Base-by-base conservation (phyloP, 2,888 invertebrate genomes). In the Chalcosyrphus nemorum region DNA sequence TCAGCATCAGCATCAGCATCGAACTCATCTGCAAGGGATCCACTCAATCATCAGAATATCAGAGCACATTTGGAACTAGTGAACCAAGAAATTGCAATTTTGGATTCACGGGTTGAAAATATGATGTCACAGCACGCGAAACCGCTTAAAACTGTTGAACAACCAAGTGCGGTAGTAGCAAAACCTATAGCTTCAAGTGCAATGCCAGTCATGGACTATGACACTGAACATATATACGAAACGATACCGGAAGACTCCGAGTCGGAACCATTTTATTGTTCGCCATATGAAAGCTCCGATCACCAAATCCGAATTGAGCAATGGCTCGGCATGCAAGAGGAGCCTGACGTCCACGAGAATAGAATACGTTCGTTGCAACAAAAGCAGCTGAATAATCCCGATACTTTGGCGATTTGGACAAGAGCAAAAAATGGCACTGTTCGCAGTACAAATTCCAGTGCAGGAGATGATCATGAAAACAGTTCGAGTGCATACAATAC, bases 401-500 rank as follows among this genome's bases (percentile, higher is more conserved):
- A 80, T 2, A 84, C 43, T 11, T 19, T 74, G 6, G 13, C 50
- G 4, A 57, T 74, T 56, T 78, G 68, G 78, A 52, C 70, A 29
- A 84, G 80, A 29, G 52, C 63, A 1, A 81, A 78, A 35, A 86
- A 74, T 32, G 87, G 75, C 24, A 89, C 90, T 1, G 56, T 89
- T 9, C 89, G 86, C 5, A 90, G 89, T 75, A 87, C 87, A 17
- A 81, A 72, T 41, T 38, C 80, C 1, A 76, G 74, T 43, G 57
- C 66, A 56, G 92, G 92, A 27, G 93, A 94, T 84, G 94, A 93
- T 78, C 93, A 93, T 81, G 94, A 94, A 81, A 93, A 93, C 85
- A 94, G 94, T 54, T 95, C 95, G 35, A 94, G 94, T 90, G 95
- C 95, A 57, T 81, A 81, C 89, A 95, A 95, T 88, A 95, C 95